Conservation (phyloP, 1,140 invertebrate genomes). For the Lethocerus indicus region DNA sequence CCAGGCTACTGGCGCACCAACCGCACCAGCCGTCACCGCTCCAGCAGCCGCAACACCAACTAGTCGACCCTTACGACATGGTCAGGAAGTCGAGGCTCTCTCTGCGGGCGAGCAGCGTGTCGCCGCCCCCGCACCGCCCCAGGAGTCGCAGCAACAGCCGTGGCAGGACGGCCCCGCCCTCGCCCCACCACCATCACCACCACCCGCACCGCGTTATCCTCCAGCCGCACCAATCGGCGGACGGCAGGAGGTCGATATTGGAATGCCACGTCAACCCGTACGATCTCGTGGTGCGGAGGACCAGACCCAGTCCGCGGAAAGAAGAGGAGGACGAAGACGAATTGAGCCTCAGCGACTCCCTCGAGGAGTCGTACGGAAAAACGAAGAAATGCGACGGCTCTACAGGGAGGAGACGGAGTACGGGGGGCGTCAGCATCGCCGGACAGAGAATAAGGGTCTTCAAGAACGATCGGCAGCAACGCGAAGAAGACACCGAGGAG, state of each 20-base stretch:
- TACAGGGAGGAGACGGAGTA: constrained; percentile 8
- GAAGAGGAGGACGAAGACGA: constrained; percentile 24
- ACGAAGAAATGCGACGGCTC: too few species aligned
- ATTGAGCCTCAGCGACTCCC: constrained; percentile 31
- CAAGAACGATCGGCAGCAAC: too few species aligned
- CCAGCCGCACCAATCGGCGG: constrained; percentile 7
- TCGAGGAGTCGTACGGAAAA: too few species aligned
- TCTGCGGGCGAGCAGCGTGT: constrained; percentile 23
- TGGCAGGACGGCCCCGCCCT: constrained; percentile 36
- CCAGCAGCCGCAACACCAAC: too few species aligned
- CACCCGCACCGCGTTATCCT: constrained; percentile 1
- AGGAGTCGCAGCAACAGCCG: constrained; percentile 41
- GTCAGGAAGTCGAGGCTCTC: constrained; percentile 55
- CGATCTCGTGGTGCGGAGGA: constrained; percentile 57
- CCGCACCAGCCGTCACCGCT: too few species aligned
- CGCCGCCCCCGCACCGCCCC: constrained; percentile 34
- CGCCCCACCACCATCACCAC: constrained; percentile 15
- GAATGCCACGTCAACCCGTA: constrained; percentile 76
- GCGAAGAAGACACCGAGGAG: too few species aligned
- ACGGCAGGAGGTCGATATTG: constrained; percentile 43
- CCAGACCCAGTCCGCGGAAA: constrained; percentile 8
- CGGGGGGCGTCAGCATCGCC: constrained; percentile 8
- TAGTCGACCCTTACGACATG: constrained; percentile 64
- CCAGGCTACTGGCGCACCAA: constrained; percentile 25
- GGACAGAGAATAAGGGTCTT: neutral